These are phyloP conservation scores for Serinus canaria DNA, from an alignment of 2,113 vertebrate genomes.

Conservation along the genomic window DNA sequence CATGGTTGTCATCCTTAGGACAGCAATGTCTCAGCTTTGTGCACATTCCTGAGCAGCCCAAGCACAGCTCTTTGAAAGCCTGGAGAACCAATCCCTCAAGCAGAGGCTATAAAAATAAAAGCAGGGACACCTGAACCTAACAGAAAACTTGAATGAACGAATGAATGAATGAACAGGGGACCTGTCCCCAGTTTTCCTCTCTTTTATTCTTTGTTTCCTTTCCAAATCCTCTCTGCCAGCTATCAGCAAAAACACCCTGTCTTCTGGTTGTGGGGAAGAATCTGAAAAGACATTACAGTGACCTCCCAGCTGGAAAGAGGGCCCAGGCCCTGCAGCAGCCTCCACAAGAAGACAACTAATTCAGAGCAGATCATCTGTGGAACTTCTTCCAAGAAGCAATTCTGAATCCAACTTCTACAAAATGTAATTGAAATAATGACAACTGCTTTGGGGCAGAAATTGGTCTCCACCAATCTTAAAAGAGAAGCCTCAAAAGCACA, in stretches of 20 bases:
- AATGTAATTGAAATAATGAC: background rate
- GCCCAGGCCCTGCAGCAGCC: background rate
- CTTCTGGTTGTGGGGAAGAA: background rate
- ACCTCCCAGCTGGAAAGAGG: background rate
- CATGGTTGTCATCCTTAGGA: background rate
- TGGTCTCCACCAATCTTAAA: background rate
- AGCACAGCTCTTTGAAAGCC: background rate
- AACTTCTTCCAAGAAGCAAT: background rate
- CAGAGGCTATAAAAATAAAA: background rate
- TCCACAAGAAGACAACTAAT: background rate
- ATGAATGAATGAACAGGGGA: background rate
- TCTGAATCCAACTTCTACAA: background rate
- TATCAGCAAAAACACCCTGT: background rate
- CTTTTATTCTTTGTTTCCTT: background rate
- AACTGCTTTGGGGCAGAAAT: background rate
- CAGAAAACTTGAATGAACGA: background rate
- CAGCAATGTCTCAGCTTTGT: background rate
- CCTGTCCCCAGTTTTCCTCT: accelerated
- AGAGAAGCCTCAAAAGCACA: background rate
- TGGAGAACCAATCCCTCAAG: background rate
- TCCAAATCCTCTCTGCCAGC: background rate
- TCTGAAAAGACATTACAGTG: background rate
- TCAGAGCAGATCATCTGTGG: background rate
- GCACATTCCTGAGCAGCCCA: background rate
- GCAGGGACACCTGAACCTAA: background rate